Conservation (phyloP, 2,888 invertebrate species). For the Agrochola circellaris region DNA sequence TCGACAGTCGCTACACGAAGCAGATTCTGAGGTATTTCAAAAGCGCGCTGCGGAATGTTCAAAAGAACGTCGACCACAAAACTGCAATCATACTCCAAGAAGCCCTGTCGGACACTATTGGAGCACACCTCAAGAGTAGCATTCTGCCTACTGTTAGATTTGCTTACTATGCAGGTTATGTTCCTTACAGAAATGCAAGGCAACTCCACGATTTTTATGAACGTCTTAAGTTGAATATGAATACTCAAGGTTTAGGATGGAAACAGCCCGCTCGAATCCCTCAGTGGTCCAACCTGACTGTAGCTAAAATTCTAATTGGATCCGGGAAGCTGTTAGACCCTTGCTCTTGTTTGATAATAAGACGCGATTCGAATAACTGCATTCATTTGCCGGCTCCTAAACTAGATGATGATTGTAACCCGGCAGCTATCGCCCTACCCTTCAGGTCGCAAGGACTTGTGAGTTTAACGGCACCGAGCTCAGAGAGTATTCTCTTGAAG, state of each 20-base stretch:
- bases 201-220: conserved; percentile 80
- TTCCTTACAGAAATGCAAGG: conserved; percentile 79
- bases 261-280: conserved; percentile 74
- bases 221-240: conserved; percentile 76
- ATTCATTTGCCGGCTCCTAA: conserved; percentile 82
- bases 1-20: conserved; percentile 77
- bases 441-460: conserved; percentile 81
- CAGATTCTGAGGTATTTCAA: conserved; percentile 78
- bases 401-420: conserved; percentile 77
- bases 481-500: conserved; percentile 82
- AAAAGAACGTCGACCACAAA: conserved; percentile 67
- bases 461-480: conserved; percentile 77
- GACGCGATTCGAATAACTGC: conserved; percentile 81
- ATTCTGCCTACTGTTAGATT: conserved; percentile 83
- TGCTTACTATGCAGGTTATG: conserved; percentile 86
- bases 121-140: conserved; percentile 82
- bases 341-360: conserved; percentile 78
- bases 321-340: conserved; percentile 78
- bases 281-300: conserved; percentile 82
- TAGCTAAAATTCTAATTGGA: conserved; percentile 81
- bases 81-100: conserved; percentile 75
- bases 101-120: conserved; percentile 82
- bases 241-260: conserved; percentile 86
- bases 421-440: conserved; percentile 82
- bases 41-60: conserved; percentile 72